Evolutionary conservation across 2,888 invertebrate genomes (phyloP).

Genomic region (Endomychus coccineus): DNA sequence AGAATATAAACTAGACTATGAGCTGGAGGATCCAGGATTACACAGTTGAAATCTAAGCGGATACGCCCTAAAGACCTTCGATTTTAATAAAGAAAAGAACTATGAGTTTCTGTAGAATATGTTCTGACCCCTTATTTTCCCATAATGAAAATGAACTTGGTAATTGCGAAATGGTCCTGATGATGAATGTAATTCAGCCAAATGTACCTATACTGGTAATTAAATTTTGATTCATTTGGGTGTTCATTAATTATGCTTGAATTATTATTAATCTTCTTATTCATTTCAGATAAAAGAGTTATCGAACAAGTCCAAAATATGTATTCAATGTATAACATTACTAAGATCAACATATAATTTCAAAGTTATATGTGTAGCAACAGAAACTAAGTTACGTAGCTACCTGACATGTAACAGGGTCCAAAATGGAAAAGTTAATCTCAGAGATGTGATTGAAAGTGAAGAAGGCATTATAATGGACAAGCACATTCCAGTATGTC

Average conservation of each 20-base stretch:
- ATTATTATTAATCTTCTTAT: background rate
- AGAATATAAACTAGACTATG: no score
- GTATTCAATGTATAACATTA: slow-evolving; percentile 6
- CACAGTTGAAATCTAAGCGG: no score
- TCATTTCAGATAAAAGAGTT: slow-evolving; percentile 2
- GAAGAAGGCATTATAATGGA: background rate
- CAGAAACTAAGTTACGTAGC: slow-evolving; percentile 9
- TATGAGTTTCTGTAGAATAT: slow-evolving; percentile 9
- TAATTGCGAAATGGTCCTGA: slow-evolving; percentile 9
- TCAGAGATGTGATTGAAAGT: slow-evolving; percentile 1
- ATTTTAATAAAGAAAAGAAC: no score
- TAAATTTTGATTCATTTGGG: background rate
- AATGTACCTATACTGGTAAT: slow-evolving; percentile 4
- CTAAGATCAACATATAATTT: slow-evolving; percentile 9
- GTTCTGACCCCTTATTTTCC: slow-evolving; percentile 4
- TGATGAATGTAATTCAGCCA: slow-evolving; percentile 10
- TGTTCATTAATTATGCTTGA: background rate
- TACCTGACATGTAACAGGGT: background rate
- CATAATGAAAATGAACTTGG: background rate
- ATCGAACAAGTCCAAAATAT: background rate
- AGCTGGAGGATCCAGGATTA: no score
- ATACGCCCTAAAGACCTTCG: no score
- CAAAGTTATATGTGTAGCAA: slow-evolving; percentile 7
- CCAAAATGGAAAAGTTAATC: background rate
- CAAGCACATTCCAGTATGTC: slow-evolving; percentile 3